A percentile compares a stretch with the other conserved stretches of the same genome.
phyloP scores from a whole-genome alignment of 2,888 invertebrate genomes.

The Dicycla oo region DNA sequence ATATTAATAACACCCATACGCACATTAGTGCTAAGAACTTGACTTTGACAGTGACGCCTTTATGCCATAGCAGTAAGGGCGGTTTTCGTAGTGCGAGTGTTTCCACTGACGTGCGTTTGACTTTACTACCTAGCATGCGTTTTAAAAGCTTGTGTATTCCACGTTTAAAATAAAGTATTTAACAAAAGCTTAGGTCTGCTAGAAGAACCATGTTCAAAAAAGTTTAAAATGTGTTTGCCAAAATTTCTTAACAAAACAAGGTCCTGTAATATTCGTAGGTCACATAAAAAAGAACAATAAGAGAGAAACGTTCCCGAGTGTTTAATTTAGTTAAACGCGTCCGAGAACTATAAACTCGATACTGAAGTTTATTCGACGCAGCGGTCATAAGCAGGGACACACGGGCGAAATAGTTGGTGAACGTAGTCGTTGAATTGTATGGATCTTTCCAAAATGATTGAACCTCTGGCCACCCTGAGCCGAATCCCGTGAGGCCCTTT shows the following conservation, averaged over 20 bases:
- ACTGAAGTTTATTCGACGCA: conserved; percentile 72
- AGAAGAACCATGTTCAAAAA: background rate
- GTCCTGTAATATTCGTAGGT: background rate
- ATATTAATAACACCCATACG: too few relatives aligned
- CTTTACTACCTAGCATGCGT: too few relatives aligned
- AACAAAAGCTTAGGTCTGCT: background rate
- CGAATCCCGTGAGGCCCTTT: background rate
- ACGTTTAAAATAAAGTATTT: background rate
- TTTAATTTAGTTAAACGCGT: conserved; percentile 75
- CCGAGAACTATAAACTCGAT: conserved; percentile 75
- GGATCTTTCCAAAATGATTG: background rate
- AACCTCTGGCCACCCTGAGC: background rate
- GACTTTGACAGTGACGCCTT: background rate
- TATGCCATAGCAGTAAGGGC: background rate
- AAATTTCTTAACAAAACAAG: background rate
- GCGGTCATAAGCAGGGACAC: conserved; percentile 66
- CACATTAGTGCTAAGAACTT: background rate
- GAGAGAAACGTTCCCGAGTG: conserved; percentile 60
- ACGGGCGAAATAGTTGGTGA: conserved; percentile 38
- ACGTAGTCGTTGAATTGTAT: background rate
- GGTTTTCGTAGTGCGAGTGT: background rate
- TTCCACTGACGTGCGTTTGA: background rate
- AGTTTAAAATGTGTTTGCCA: background rate
- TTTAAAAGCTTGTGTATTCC: background rate
- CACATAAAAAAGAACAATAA: conserved; percentile 58